Percentiles rank a stretch among this genome's conserved stretches.
Evolutionary conservation across 2,888 invertebrate genomes (phyloP).

Genomic region (Aphodius sticticus): DNA sequence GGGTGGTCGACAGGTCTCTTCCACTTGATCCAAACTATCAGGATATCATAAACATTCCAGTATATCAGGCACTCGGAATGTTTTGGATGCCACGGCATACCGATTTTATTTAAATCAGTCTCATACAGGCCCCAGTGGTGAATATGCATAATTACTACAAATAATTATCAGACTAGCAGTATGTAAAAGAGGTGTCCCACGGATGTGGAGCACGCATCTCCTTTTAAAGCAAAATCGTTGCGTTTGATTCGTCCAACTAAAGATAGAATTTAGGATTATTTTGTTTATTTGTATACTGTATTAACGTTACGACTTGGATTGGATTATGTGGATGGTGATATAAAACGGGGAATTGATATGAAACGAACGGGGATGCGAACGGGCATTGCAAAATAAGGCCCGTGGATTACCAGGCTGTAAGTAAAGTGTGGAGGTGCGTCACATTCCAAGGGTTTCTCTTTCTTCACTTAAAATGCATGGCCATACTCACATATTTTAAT

Average conservation of each 20-base stretch:
- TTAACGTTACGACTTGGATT: background rate
- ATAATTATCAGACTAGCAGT: slow-evolving; percentile 44
- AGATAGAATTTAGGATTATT: background rate
- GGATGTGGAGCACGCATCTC: background rate
- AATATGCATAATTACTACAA: slow-evolving; percentile 47
- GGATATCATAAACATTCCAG: background rate
- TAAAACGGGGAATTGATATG: background rate
- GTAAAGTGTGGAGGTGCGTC: background rate
- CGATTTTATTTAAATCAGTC: background rate
- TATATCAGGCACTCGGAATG: background rate
- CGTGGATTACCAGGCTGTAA: background rate
- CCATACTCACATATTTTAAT: background rate
- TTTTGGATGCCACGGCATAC: background rate
- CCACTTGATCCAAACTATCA: background rate
- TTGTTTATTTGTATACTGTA: background rate
- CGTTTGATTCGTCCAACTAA: background rate
- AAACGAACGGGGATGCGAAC: background rate
- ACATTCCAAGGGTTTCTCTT: background rate
- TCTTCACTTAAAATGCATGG: background rate
- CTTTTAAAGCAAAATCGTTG: background rate
- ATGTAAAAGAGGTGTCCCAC: slow-evolving; percentile 26
- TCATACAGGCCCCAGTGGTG: slow-evolving; percentile 12
- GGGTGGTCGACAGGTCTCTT: background rate
- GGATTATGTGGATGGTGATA: background rate
- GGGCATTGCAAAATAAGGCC: background rate